Percentiles rank a stretch among this genome's conserved stretches.
Evolutionary conservation across 2,797 vertebrate genomes (phyloP).

Genomic region (Phalloptychus januarius): DNA sequence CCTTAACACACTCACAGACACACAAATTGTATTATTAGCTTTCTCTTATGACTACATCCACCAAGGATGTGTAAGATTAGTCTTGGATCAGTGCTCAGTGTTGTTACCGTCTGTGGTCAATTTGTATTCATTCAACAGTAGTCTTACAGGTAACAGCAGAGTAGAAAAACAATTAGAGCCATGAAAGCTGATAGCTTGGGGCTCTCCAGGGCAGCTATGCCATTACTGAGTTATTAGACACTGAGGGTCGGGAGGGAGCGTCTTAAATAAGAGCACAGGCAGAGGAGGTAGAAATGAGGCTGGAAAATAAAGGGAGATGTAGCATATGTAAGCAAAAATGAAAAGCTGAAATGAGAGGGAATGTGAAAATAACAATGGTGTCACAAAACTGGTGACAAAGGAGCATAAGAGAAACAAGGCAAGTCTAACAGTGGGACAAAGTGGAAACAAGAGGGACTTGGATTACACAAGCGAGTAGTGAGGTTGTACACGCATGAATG

Average conservation of each 20-base stretch:
- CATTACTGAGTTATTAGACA: constrained; percentile 70
- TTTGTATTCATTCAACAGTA: constrained; percentile 70
- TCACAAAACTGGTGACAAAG: not conserved
- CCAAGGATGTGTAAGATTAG: constrained; percentile 63
- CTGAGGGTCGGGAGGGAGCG: constrained; percentile 1
- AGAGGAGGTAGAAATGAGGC: constrained; percentile 22
- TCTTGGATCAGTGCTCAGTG: constrained; percentile 53
- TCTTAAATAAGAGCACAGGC: constrained; percentile 37
- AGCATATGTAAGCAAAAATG: not conserved
- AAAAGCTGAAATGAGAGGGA: constrained; percentile 5
- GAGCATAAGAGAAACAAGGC: constrained; percentile 14
- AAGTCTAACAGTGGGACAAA: constrained; percentile 40
- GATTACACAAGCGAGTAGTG: not conserved
- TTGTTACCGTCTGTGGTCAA: constrained; percentile 61
- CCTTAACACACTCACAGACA: constrained; percentile 19
- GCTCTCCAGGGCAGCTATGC: constrained; percentile 60
- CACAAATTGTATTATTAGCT: constrained; percentile 48
- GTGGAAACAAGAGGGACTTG: constrained; percentile 31
- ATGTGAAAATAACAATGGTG: constrained; percentile 2
- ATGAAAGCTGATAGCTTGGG: constrained; percentile 65
- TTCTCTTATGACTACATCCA: constrained; percentile 46
- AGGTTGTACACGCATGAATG: not conserved
- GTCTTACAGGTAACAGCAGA: constrained; percentile 64
- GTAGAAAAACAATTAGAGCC: constrained; percentile 75
- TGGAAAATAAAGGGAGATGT: constrained; percentile 22